Evolutionary conservation across 1,140 invertebrate genomes (phyloP), one percentile per base, ranked within the genome.

Genomic region (Oedothorax gibbosus): DNA sequence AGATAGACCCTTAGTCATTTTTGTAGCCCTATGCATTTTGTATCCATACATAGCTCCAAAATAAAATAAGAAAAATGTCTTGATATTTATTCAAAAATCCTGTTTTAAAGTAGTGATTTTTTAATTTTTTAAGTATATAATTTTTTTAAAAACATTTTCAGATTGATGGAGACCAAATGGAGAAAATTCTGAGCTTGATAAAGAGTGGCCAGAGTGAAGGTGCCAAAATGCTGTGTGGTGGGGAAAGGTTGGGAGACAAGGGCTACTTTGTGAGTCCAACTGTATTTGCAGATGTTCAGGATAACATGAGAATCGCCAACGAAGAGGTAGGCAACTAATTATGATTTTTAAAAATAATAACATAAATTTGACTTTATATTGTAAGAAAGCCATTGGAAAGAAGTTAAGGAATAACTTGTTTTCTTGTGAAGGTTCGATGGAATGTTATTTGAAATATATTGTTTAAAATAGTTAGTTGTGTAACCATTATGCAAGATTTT

Each of bases 261-360:
- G 96, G 97, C n/a, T 98, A 93, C 90, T 98, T 95, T 88, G 90
- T 98, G 50, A 89, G 96, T 88, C 97, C 97, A 20, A 98, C 97
- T 15, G 93, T 98, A 0, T 98, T 98, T 90, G 93, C 94, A 8
- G 92, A 96, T 90, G 96, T 97, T 3, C 92, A 91, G 78, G 96
- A 98, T 88, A 87, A 95, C 76, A 97, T 97, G 95, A 92, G 91
- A 85, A 97, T 98, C 89, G 95, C 95, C 6, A 93, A 92, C 87
- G 87, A 88, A 79, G 88, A 95, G 93, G 97, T 99, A 71, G 69
- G 9, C 77, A 2, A 5, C 35, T 35, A 2, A 35, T 35, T 35
- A 35, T 5, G 5, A 35, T 35, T 80, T 21, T 80, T 21, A 64
- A 14, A 76, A 7, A 10, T 56, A 20, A 14, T 15, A 56, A 57